A percentile compares a stretch with the other conserved stretches of the same genome.
Conservation (phyloP, 2,888 invertebrate genomes). For the Rapana venosa region DNA sequence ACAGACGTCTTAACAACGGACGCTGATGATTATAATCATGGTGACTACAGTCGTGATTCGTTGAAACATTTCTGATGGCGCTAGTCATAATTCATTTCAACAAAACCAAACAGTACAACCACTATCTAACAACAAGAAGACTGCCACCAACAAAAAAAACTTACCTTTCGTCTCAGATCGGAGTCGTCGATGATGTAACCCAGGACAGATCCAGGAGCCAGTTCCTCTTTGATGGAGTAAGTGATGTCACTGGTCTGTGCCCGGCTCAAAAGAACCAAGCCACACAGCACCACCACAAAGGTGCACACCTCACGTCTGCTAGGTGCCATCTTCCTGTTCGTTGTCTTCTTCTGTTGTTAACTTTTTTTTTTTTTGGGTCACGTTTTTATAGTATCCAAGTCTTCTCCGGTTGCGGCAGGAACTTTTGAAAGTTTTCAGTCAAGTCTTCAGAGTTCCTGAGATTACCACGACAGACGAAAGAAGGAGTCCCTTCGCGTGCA, state of each 20-base stretch:
- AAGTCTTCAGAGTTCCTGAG: no score
- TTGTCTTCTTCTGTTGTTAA: neutral
- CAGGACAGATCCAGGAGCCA: slow-evolving; percentile 42
- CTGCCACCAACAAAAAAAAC: neutral
- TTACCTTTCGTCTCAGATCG: slow-evolving; percentile 37
- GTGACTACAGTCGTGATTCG: no score
- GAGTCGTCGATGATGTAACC: slow-evolving; percentile 46
- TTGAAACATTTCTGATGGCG: no score
- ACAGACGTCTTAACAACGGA: no score
- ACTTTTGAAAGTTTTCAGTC: neutral
- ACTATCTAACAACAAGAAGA: no score
- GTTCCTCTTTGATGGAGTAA: slow-evolving; percentile 49
- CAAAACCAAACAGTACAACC: no score
- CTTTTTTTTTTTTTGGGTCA: neutral
- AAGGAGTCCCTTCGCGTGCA: neutral
- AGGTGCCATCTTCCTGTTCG: neutral
- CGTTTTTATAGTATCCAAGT: neutral
- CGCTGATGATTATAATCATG: no score
- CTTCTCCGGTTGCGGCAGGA: neutral
- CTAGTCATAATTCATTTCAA: no score
- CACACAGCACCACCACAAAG: neutral
- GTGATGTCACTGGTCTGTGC: slow-evolving; percentile 40
- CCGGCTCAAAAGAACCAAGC: neutral
- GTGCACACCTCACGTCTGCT: neutral
- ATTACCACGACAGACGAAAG: no score